Evolutionary conservation across 2,113 vertebrate species (phyloP), one percentile per base, ranked within the genome.

Genomic region (Lynx canadensis): DNA sequence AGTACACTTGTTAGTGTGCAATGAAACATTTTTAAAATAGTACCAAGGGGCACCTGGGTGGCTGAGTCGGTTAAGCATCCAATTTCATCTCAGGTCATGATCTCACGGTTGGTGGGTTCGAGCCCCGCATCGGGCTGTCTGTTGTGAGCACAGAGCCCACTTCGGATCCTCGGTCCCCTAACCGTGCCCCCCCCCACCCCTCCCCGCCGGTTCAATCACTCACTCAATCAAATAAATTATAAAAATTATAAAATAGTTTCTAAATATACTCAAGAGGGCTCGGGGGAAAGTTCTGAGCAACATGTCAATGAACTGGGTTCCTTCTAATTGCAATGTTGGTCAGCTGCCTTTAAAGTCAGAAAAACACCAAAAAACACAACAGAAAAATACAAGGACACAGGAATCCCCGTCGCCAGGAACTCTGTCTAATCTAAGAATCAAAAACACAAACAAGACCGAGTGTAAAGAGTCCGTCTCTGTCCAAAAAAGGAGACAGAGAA

Each of bases 401-500:
- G 84, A 45, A 80, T 33, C 21, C 9, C 66, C 19, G 27, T 9
- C 18, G 23, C 78, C 41, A 83, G 93, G n/a, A 88, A 80, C 23
- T 21, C 29, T 25, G 14, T 91, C 73, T 94, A 16, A 60, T 93
- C 90, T 31, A 23, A 15, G 31, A 38, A 23, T 52, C 15, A 69
- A 50, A 79, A 89, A 73, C 76, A 31, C 83, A 86, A 68, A 71
- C 36, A 45, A 83, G 69, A 82, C 84, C 92, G 81, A 96, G 55
- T 1, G 33, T 86, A 78, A 81, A 87, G 92, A 85, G 41, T 52
- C 74, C 2, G 19, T 86, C 97, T 81, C 93, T 29, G 73, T 78
- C 86, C 94, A 97, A 80, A 86, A 87, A 97, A 95, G 92, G 81
- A 88, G 31, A 71, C 33, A 60, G 14, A 63, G 57, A 85, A 76